phyloP scores from a whole-genome alignment of 37 sponge, comb jelly and placozoan species.

The Aphrocallistes beatrix region DNA sequence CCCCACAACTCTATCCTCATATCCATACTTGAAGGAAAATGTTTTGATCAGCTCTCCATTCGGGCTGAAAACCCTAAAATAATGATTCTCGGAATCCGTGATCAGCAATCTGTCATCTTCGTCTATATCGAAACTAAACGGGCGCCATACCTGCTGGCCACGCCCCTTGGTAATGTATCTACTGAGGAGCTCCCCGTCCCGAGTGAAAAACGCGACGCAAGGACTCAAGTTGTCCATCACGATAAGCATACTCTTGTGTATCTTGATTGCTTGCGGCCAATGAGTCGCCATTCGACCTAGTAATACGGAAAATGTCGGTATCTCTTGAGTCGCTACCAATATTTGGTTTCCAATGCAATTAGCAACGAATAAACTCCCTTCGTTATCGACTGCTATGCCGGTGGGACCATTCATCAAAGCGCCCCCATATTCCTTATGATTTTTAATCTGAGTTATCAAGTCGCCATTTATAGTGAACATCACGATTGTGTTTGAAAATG shows the following conservation, averaged over 20 bases:
- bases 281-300: not conserved
- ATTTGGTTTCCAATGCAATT: conserved; percentile 2
- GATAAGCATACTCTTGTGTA: not conserved
- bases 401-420: not conserved
- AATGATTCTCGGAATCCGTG: not conserved
- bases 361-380: not conserved
- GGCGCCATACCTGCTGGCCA: not conserved
- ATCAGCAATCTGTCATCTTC: not conserved
- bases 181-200: conserved; percentile 18
- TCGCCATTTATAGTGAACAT: not conserved
- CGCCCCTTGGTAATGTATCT: not conserved
- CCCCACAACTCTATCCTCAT: not conserved
- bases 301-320: not conserved
- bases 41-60: not conserved
- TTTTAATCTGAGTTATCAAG: not conserved
- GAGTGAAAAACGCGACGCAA: not conserved
- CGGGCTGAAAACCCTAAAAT: not conserved
- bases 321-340: not conserved
- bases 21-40: not conserved
- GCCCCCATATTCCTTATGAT: not conserved
- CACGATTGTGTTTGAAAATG: not conserved
- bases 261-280: not conserved
- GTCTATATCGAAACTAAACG: conserved; percentile 11
- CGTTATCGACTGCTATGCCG: not conserved
- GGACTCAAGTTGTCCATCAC: not conserved